phyloP scores from a whole-genome alignment of 2,888 invertebrate species.

The Drosophila hawaiiensis region DNA sequence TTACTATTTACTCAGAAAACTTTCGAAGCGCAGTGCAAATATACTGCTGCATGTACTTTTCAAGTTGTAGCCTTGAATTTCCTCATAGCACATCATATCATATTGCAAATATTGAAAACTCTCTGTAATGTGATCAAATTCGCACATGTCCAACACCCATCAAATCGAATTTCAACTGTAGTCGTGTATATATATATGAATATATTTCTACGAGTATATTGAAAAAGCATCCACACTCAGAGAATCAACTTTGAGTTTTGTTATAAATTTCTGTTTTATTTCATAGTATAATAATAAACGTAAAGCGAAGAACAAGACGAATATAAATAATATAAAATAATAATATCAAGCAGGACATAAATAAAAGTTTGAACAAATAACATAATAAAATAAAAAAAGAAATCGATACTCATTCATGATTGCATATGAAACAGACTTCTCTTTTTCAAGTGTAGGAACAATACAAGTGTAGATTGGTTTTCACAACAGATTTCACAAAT shows the following conservation, averaged over 20 bases:
- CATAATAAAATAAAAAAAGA: not conserved
- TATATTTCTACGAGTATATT: slow-evolving; percentile 22
- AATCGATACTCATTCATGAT: accelerated
- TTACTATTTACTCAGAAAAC: slow-evolving; percentile 43
- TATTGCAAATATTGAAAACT: slow-evolving; percentile 58
- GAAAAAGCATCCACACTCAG: not conserved
- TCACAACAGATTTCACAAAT: slow-evolving; percentile 22
- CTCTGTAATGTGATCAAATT: slow-evolving; percentile 37
- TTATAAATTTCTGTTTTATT: not conserved
- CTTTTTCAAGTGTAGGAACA: not conserved
- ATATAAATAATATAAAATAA: not conserved
- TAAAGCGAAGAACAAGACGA: too few species aligned
- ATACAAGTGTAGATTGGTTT: slow-evolving; percentile 34
- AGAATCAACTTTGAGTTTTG: not conserved
- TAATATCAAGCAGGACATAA: not conserved
- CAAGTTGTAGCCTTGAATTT: slow-evolving; percentile 26
- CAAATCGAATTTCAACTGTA: slow-evolving; percentile 57
- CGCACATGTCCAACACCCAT: slow-evolving; percentile 40
- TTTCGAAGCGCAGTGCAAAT: slow-evolving; percentile 61
- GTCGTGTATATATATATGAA: slow-evolving; percentile 2
- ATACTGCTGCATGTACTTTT: slow-evolving; percentile 46
- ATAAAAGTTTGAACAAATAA: not conserved
- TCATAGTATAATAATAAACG: too few species aligned
- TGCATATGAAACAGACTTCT: not conserved
- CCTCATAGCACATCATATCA: slow-evolving; percentile 28